Evolutionary conservation across 2,797 vertebrate species (phyloP).

Genomic region (Danio albolineatus): DNA sequence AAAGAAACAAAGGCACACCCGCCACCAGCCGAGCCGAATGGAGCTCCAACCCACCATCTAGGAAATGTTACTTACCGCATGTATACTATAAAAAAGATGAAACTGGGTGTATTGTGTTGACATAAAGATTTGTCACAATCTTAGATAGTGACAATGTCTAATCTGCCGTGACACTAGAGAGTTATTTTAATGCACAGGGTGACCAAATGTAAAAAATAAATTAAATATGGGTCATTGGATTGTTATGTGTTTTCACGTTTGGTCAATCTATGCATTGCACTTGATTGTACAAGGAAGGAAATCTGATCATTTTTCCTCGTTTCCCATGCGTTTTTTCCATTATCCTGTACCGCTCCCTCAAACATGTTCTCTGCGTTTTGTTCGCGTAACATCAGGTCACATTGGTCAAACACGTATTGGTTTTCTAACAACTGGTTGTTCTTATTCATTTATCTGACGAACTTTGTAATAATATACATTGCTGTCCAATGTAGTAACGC

Average conservation of each 20-base stretch:
- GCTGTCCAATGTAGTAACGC: background rate
- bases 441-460: background rate
- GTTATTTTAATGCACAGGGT: background rate
- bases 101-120: slow-evolving; percentile 4
- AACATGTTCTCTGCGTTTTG: background rate
- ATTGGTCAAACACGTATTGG: background rate
- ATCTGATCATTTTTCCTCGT: slow-evolving; percentile 15
- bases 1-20: slow-evolving; percentile 49
- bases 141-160: background rate
- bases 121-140: slow-evolving; percentile 2
- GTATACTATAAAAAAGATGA: background rate
- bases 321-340: slow-evolving; percentile 66
- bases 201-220: background rate
- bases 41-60: background rate
- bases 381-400: background rate
- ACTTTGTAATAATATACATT: too few species aligned
- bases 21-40: slow-evolving; percentile 15
- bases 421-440: background rate
- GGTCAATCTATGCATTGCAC: background rate
- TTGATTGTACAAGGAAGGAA: slow-evolving; percentile 44
- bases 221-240: background rate
- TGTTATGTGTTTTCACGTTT: background rate
- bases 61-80: slow-evolving; percentile 11
- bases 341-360: slow-evolving; percentile 63
- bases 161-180: background rate